A percentile compares a stretch with the other conserved stretches of the same genome.
phyloP scores from a whole-genome alignment of 2,797 vertebrate species.

The Micromesistius poutassou region DNA sequence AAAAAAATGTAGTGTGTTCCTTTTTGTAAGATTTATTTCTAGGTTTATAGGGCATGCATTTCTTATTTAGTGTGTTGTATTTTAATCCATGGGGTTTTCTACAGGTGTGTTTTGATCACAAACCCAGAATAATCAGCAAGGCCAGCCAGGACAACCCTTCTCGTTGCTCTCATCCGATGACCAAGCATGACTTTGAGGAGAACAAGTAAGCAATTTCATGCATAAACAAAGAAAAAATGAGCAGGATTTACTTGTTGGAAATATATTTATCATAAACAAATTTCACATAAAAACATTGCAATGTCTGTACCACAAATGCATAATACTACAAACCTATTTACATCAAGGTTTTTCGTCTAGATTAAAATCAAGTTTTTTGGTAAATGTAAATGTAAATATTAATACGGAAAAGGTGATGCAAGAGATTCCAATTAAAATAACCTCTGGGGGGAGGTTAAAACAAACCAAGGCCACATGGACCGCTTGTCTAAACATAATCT shows the following conservation, averaged over 20 bases:
- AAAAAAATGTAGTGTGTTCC: too few species aligned
- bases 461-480: too few species aligned
- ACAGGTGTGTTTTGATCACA: constrained; percentile 98
- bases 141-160: constrained; percentile 88
- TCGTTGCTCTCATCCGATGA: constrained; percentile 92
- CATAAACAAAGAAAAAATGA: not conserved
- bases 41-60: not conserved
- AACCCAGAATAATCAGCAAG: constrained; percentile 98
- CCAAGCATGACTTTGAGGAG: constrained; percentile 90
- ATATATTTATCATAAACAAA: too few species aligned
- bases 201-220: constrained; percentile 82
- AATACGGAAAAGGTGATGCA: too few species aligned
- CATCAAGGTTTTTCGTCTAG: not conserved
- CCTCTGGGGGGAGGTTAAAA: too few species aligned
- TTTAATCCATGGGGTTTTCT: constrained; percentile 13
- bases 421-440: too few species aligned
- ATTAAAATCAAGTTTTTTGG: not conserved
- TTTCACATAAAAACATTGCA: not conserved
- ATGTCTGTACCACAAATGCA: not conserved
- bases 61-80: not conserved
- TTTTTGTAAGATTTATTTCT: not conserved
- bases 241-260: not conserved
- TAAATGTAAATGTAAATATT: too few species aligned
- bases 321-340: not conserved
- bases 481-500: too few species aligned